Evolutionary conservation across 2,888 invertebrate species (phyloP).

Genomic region (Orthosia cruda): DNA sequence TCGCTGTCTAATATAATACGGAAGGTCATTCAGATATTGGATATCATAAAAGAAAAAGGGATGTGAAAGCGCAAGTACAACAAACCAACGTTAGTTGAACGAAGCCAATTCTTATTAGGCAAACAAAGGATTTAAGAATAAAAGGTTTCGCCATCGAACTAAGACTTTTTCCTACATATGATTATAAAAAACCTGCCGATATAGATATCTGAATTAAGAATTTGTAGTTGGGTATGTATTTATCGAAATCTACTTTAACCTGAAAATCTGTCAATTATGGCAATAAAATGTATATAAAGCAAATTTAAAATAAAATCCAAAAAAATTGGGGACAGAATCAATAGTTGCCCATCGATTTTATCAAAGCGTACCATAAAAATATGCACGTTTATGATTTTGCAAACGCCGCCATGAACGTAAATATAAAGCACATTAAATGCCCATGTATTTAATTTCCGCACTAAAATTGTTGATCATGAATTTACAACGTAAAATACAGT

Average conservation of each 20-base stretch:
- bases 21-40: slow-evolving; percentile 50
- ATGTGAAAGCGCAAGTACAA: background rate
- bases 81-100: slow-evolving; percentile 10
- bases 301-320: too few species aligned
- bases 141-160: background rate
- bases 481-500: background rate
- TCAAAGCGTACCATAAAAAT: background rate
- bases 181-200: too few species aligned
- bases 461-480: background rate
- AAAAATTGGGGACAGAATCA: too few species aligned
- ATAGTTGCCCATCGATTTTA: too few species aligned
- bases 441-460: background rate
- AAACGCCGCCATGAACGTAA: background rate
- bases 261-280: too few species aligned
- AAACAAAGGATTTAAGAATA: background rate
- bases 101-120: background rate
- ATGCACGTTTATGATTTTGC: too few species aligned
- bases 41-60: slow-evolving; percentile 26
- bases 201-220: too few species aligned
- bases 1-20: slow-evolving; percentile 45
- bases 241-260: too few species aligned
- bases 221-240: too few species aligned
- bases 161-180: background rate
- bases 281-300: too few species aligned
- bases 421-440: background rate